Evolutionary conservation across 1,140 invertebrate species (phyloP).

Genomic region (Pseudobourletiella spinata): DNA sequence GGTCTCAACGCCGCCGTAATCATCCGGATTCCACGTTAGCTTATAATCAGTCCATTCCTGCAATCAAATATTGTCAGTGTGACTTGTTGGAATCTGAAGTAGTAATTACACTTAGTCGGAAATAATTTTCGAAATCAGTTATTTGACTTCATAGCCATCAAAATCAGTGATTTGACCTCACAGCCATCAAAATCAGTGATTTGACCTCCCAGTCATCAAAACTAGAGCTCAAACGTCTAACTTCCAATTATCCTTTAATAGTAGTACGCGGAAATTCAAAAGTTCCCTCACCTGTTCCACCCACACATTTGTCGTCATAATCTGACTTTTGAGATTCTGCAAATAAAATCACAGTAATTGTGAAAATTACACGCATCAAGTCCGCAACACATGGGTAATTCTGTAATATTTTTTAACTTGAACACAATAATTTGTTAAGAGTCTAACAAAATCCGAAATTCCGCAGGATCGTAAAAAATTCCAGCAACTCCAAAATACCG

Average conservation of each 20-base stretch:
- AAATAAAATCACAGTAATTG: too few relatives aligned
- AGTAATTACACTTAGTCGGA: neutral
- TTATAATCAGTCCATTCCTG: conserved; percentile 50
- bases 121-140: neutral
- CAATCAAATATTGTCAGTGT: neutral
- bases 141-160: neutral
- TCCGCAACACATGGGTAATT: too few relatives aligned
- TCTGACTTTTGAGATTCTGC: conserved; percentile 91
- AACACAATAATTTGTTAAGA: too few relatives aligned
- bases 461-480: too few relatives aligned
- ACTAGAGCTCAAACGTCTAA: neutral
- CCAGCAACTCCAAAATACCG: too few relatives aligned
- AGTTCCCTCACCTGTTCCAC: conserved; percentile 76
- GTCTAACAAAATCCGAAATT: too few relatives aligned
- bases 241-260: neutral
- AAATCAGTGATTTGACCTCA: too few relatives aligned
- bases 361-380: conserved; percentile 41
- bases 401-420: too few relatives aligned
- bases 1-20: conserved; percentile 47
- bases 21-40: conserved; percentile 49
- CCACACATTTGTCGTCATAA: conserved; percentile 96
- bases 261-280: neutral
- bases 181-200: too few relatives aligned
- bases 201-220: too few relatives aligned
- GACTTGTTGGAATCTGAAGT: neutral